Conservation (phyloP, 1,140 invertebrate species). For the Drosophila kikkawai region DNA sequence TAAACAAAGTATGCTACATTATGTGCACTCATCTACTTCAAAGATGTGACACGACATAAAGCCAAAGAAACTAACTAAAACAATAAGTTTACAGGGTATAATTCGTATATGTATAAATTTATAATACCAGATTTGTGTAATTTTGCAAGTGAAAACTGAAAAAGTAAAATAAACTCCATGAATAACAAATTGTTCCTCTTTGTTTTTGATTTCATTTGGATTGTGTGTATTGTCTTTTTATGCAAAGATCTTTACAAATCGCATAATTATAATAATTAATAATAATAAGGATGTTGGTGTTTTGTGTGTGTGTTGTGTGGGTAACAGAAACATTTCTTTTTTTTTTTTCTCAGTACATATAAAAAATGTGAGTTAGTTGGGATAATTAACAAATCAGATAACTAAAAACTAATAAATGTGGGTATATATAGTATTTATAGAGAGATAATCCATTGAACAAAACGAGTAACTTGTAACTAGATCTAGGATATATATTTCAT, state of each 20-base stretch:
- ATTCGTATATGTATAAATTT: slow-evolving; percentile 25
- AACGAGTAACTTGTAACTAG: slow-evolving; percentile 71
- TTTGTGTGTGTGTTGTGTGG: not conserved
- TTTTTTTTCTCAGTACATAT: slow-evolving; percentile 70
- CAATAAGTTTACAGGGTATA: slow-evolving; percentile 54
- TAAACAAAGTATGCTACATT: slow-evolving; percentile 63
- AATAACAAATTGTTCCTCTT: slow-evolving; percentile 23
- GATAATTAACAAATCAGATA: slow-evolving; percentile 56
- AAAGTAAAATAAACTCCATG: slow-evolving; percentile 53
- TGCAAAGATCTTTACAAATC: slow-evolving; percentile 39
- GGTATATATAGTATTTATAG: slow-evolving; percentile 12
- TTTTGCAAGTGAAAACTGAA: slow-evolving; percentile 20
- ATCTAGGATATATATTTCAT: slow-evolving; percentile 44
- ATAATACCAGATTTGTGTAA: slow-evolving; percentile 48
- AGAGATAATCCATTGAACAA: slow-evolving; percentile 74
- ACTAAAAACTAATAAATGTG: slow-evolving; percentile 53
- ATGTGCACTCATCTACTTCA: slow-evolving; percentile 50
- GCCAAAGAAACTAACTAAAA: slow-evolving; percentile 51
- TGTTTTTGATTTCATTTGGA: slow-evolving; percentile 33
- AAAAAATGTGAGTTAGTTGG: slow-evolving; percentile 58
- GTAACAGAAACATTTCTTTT: slow-evolving; percentile 71
- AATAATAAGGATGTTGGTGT: slow-evolving; percentile 37
- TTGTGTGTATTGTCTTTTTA: slow-evolving; percentile 24
- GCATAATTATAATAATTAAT: slow-evolving; percentile 39
- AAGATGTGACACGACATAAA: slow-evolving; percentile 43